Base-by-base conservation (phyloP, 2,888 invertebrate species). In the Aricia artaxerxes region DNA sequence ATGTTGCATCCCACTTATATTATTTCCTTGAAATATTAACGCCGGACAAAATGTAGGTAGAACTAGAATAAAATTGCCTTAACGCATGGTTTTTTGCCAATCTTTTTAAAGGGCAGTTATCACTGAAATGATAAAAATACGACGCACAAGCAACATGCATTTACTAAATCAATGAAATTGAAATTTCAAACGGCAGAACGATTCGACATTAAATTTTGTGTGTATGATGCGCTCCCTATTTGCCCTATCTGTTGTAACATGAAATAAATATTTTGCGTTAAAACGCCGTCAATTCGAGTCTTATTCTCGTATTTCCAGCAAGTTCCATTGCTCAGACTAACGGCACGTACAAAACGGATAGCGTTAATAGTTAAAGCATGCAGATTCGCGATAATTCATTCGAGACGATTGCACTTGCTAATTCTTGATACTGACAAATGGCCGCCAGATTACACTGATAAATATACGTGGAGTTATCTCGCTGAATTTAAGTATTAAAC, bases 361-460 rank as follows among this genome's bases (percentile, higher is more conserved):
- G 64, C 31, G 11, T 64, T 64, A 64, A 64, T 64, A 4, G 64
- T 64, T 31, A 64, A 64, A 64, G 64, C 64, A 64, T 64, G 64
- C 64, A 64, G 64, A 64, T 64, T 64, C 31, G 24, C 64, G 64
- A 64, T 64, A 31, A 64, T 64, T 11, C 64, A 69, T 69, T 69
- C 69, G 3, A 61, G 61, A 61, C 61, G 4, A 69, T 69, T 69
- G 69, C 69, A 69, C 69, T 69, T 38, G 69, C 69, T 69, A 69
- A 69, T 69, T 69, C 38, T 69, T 69, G 69, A 69, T 69, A 31
- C 64, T 69, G 64, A 69, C 64, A 7, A 69, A 69, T 35, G 69
- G 69, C 11, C 64, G 24, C 24, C 31, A 64, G 64, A 64, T 64
- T 64, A 31, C 31, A 31, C 3, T 24, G 64, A 31, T 31, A 11